Conservation (phyloP, 1,140 invertebrate genomes). For the Palaemon carinicauda region DNA sequence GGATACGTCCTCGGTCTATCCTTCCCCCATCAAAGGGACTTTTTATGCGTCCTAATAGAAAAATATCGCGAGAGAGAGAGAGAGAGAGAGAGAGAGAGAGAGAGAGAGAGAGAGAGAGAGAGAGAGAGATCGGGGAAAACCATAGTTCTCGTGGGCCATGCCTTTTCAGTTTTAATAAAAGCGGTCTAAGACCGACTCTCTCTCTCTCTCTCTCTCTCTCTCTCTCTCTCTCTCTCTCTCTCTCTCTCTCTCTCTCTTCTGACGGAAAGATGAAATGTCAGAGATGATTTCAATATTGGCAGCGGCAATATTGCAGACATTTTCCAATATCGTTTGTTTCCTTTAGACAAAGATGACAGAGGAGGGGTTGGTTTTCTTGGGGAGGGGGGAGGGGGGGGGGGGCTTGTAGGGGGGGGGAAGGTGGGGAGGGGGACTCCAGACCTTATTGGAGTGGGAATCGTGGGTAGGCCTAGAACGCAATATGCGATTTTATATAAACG, state of each 20-base stretch:
- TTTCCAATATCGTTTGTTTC: slow-evolving; percentile 30
- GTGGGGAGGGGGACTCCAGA: background rate
- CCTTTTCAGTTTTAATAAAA: slow-evolving; percentile 5
- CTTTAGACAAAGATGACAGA: background rate
- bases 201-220: background rate
- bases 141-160: no score
- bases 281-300: slow-evolving; percentile 38
- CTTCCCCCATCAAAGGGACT: no score
- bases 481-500: background rate
- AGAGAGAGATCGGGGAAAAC: background rate
- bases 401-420: background rate
- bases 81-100: slow-evolving; percentile 20
- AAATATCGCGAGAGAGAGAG: background rate
- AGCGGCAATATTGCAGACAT: slow-evolving; percentile 19
- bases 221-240: background rate
- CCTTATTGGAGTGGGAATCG: no score
- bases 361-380: background rate
- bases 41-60: no score
- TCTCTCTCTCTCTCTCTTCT: background rate
- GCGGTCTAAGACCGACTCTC: background rate
- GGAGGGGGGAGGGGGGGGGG: no score
- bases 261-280: slow-evolving; percentile 34
- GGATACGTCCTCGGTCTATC: no score
- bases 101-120: background rate
- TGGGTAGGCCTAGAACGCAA: background rate